phyloP scores from a whole-genome alignment of 2,797 vertebrate genomes.

The Bovichtus diacanthus region DNA sequence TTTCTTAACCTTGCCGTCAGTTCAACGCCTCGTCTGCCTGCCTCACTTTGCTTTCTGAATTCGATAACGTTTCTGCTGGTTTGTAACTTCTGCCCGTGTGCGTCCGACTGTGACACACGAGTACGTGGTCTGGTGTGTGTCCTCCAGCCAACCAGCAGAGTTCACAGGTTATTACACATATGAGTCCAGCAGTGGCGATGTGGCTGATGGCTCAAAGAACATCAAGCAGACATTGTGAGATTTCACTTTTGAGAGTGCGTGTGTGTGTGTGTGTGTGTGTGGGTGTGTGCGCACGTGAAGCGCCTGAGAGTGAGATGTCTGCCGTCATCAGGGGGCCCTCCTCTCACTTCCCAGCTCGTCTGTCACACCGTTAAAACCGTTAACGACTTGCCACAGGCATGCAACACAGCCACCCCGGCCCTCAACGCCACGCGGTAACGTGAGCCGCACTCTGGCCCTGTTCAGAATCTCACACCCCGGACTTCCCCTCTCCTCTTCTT shows the following conservation, averaged over 20 bases:
- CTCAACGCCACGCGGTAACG: constrained; percentile 65
- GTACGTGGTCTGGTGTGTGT: not conserved
- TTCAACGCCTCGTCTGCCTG: no score
- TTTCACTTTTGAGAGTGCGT: constrained; percentile 23
- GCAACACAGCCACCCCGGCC: constrained; percentile 48
- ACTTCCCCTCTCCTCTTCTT: constrained; percentile 26
- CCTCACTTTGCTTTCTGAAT: no score
- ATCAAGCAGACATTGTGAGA: constrained; percentile 43
- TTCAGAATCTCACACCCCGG: constrained; percentile 78
- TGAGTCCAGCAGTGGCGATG: constrained; percentile 19
- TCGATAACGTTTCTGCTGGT: no score
- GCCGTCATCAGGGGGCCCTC: constrained; percentile 64
- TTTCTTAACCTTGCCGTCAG: no score
- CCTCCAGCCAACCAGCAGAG: not conserved
- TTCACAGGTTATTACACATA: constrained; percentile 18
- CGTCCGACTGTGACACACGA: not conserved
- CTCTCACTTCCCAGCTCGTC: constrained; percentile 72
- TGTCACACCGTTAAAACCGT: constrained; percentile 82
- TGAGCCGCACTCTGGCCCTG: constrained; percentile 58
- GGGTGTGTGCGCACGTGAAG: constrained; percentile 9
- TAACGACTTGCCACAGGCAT: constrained; percentile 81
- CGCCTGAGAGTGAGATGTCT: constrained; percentile 69
- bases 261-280: constrained; percentile 8
- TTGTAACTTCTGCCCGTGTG: no score
- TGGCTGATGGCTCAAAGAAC: constrained; percentile 21